These are phyloP conservation scores for Dipodomys spectabilis DNA, from an alignment of 2,113 vertebrate species.

Conservation along the genomic window DNA sequence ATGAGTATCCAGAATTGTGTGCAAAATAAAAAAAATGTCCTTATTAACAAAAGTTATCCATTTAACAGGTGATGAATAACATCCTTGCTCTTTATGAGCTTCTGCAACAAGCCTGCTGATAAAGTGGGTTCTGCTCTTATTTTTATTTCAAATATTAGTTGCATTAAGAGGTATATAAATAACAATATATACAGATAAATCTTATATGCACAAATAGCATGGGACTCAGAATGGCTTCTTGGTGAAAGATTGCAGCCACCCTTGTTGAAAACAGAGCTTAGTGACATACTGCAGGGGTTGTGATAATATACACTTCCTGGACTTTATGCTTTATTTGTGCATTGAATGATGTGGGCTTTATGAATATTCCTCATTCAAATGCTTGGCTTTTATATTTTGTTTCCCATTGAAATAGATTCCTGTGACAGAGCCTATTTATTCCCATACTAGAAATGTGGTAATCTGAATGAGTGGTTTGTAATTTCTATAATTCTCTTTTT, in stretches of 20 bases:
- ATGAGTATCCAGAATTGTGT: background rate
- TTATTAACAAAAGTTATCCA: background rate
- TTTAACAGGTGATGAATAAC: background rate
- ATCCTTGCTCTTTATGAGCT: background rate
- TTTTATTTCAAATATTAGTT: slow-evolving; percentile 4
- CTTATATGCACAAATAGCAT: background rate
- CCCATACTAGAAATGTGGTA: slow-evolving; percentile 24
- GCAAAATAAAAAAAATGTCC: slow-evolving; percentile 11
- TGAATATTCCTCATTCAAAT: slow-evolving; percentile 41
- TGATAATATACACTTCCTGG: slow-evolving; percentile 20
- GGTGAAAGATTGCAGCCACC: background rate
- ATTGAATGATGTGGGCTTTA: background rate
- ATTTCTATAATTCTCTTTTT: slow-evolving; percentile 65
- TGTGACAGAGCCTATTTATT: slow-evolving; percentile 5
- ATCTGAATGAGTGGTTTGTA: slow-evolving; percentile 48
- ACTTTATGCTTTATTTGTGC: slow-evolving; percentile 25
- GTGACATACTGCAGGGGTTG: background rate
- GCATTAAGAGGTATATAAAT: background rate
- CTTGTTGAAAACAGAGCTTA: slow-evolving; percentile 27
- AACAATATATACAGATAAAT: background rate
- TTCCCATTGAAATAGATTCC: slow-evolving; percentile 27
- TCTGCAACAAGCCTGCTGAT: background rate
- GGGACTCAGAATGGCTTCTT: background rate
- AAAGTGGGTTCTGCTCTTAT: background rate
- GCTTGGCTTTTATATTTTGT: slow-evolving; percentile 19